These are phyloP conservation scores for Notocelia uddmanniana DNA, from an alignment of 2,888 invertebrate species.

Conservation along the genomic window DNA sequence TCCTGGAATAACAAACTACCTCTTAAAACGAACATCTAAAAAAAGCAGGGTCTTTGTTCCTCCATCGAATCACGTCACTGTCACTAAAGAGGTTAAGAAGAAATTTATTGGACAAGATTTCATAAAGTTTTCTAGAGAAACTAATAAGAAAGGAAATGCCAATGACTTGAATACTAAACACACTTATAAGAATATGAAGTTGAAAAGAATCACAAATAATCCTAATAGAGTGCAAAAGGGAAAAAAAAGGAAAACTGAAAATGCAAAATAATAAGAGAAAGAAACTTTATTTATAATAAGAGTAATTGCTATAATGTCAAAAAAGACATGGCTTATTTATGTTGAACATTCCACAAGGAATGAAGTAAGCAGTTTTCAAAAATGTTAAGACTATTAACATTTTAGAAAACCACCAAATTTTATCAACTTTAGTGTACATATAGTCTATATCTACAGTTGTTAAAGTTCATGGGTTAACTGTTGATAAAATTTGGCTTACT, in stretches of 20 bases:
- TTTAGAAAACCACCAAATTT: conserved; percentile 64
- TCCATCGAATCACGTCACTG: conserved; percentile 50
- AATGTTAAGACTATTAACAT: conserved; percentile 57
- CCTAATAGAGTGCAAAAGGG: conserved; percentile 70
- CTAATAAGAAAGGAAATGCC: conserved; percentile 48
- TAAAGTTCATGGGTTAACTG: conserved; percentile 27
- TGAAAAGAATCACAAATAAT: conserved; percentile 76
- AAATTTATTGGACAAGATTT: conserved; percentile 71
- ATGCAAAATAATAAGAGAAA: conserved; percentile 58
- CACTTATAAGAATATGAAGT: conserved; percentile 71
- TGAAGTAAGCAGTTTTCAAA: conserved; percentile 63
- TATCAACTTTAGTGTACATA: conserved; percentile 57
- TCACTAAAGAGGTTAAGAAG: conserved; percentile 49
- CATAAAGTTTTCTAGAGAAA: conserved; percentile 63
- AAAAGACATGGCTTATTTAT: conserved; percentile 72
- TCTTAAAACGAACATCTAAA: conserved; percentile 70
- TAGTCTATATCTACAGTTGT: conserved; percentile 38
- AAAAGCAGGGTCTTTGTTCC: conserved; percentile 71
- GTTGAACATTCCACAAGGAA: conserved; percentile 74
- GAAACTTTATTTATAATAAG: conserved; percentile 67
- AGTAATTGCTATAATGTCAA: conserved; percentile 75
- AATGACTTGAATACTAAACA: conserved; percentile 49
- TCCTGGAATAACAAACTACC: conserved; percentile 54
- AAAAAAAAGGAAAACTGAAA: conserved; percentile 54
- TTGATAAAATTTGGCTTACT: conserved; percentile 47